phyloP scores from a whole-genome alignment of 2,888 invertebrate genomes.

The Sceliomorpha sp. region DNA sequence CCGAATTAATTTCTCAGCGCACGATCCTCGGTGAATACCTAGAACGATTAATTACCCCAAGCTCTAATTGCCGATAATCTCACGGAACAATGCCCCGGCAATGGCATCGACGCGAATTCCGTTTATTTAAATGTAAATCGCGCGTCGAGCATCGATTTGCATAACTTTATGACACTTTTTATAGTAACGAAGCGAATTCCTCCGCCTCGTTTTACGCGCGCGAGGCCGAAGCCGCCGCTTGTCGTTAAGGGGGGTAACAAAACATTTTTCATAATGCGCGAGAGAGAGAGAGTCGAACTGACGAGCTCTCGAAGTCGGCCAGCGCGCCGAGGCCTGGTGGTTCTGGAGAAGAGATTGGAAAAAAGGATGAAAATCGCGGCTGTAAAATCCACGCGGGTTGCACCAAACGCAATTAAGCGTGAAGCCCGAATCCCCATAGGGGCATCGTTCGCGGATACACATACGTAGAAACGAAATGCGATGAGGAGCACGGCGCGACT shows the following conservation, averaged over 20 bases:
- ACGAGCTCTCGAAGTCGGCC: constrained; percentile 21
- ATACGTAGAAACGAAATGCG: constrained; percentile 52
- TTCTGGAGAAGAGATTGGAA: constrained; percentile 56
- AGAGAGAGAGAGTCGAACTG: constrained; percentile 12
- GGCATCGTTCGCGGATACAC: constrained; percentile 63
- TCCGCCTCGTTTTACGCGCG: constrained; percentile 35
- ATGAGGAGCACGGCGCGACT: constrained; percentile 33
- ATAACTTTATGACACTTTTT: constrained; percentile 47
- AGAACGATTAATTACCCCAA: too few species aligned
- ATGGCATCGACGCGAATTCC: too few species aligned
- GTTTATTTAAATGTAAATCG: constrained; percentile 24
- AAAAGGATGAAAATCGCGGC: constrained; percentile 74
- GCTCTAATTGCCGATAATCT: too few species aligned
- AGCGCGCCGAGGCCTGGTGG: constrained; percentile 35
- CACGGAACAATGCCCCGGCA: too few species aligned
- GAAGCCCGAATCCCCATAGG: constrained; percentile 74
- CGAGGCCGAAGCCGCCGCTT: constrained; percentile 2
- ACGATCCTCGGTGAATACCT: too few species aligned
- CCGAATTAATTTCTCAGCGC: too few species aligned
- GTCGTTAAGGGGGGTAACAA: constrained; percentile 21
- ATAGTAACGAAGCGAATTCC: constrained; percentile 38
- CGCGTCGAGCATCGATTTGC: constrained; percentile 38
- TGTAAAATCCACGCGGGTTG: constrained; percentile 75
- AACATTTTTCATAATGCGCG: constrained; percentile 45
- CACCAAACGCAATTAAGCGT: constrained; percentile 78